Evolutionary conservation across 2,797 vertebrate genomes (phyloP).

Genomic region (Leptodactylus fallax): DNA sequence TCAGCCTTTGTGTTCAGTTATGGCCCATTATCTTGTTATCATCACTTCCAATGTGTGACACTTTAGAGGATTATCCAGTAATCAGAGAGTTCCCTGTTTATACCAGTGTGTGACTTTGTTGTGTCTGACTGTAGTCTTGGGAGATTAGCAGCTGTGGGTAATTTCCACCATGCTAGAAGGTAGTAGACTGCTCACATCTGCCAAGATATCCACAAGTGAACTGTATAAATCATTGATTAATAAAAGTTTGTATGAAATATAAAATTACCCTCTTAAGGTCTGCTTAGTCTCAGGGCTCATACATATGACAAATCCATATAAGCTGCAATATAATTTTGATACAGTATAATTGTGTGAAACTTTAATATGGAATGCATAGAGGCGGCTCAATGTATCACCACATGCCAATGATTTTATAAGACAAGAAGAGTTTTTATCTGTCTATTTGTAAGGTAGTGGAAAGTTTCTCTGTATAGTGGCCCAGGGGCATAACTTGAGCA

Average conservation of each 20-base stretch:
- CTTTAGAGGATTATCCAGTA: slow-evolving; percentile 46
- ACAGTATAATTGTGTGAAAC: too few relatives aligned
- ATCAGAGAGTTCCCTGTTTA: slow-evolving; percentile 17
- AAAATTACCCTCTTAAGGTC: background rate
- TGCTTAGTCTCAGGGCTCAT: too few relatives aligned
- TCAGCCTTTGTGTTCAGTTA: slow-evolving; percentile 17
- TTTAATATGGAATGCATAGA: too few relatives aligned
- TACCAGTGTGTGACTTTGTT: slow-evolving; percentile 3
- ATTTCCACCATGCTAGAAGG: background rate
- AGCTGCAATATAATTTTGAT: too few relatives aligned
- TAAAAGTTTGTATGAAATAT: background rate
- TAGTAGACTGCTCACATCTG: background rate
- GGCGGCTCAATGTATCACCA: too few relatives aligned
- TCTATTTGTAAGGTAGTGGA: too few relatives aligned
- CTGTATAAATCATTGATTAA: background rate
- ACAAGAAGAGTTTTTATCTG: too few relatives aligned
- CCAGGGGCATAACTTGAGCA: too few relatives aligned
- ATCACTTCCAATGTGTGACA: slow-evolving; percentile 16
- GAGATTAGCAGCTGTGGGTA: slow-evolving; percentile 10
- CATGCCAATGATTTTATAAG: too few relatives aligned
- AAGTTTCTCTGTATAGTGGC: too few relatives aligned
- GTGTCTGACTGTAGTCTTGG: slow-evolving; percentile 27
- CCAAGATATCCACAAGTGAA: background rate
- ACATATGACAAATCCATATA: too few relatives aligned
- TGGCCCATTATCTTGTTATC: slow-evolving; percentile 41